phyloP scores from a whole-genome alignment of 92 coral and sea anemone genomes.

The Porites evermanni region DNA sequence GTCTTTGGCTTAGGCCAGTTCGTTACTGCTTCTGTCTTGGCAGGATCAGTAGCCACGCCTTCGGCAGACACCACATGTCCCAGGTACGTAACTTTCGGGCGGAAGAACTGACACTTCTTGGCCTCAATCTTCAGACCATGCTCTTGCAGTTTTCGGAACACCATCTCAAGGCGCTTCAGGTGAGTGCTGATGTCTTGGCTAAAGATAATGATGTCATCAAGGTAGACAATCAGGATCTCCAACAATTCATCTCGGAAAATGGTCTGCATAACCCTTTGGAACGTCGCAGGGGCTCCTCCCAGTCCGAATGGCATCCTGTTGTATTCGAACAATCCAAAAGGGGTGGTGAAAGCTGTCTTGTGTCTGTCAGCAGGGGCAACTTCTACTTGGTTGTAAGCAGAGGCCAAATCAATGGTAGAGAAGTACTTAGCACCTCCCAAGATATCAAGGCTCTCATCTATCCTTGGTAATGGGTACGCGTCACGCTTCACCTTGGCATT shows the following conservation, averaged over 20 bases:
- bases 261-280: conserved; percentile 54
- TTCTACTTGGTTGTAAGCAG: conserved; percentile 51
- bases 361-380: conserved; percentile 51
- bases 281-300: conserved; percentile 47
- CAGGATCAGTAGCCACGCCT: conserved; percentile 53
- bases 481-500: conserved; percentile 12
- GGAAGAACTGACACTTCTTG: conserved; percentile 42
- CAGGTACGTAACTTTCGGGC: conserved; percentile 37
- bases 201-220: conserved; percentile 57
- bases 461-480: conserved; percentile 39
- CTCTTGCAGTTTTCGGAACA: conserved; percentile 2
- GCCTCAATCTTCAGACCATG: conserved; percentile 60
- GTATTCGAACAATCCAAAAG: conserved; percentile 53
- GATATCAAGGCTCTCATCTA: conserved; percentile 34
- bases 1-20: conserved; percentile 55
- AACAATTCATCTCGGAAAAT: conserved; percentile 44
- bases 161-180: conserved; percentile 38
- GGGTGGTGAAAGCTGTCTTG: conserved; percentile 61
- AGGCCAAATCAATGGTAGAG: conserved; percentile 28
- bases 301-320: conserved; percentile 68
- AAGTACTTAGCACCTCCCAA: conserved; percentile 32
- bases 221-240: conserved; percentile 59
- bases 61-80: neutral
- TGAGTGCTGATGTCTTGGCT: conserved; percentile 22
- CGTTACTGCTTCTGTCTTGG: conserved; percentile 35